Conservation (phyloP, 2,113 vertebrate genomes). For the Pluvianellus socialis region DNA sequence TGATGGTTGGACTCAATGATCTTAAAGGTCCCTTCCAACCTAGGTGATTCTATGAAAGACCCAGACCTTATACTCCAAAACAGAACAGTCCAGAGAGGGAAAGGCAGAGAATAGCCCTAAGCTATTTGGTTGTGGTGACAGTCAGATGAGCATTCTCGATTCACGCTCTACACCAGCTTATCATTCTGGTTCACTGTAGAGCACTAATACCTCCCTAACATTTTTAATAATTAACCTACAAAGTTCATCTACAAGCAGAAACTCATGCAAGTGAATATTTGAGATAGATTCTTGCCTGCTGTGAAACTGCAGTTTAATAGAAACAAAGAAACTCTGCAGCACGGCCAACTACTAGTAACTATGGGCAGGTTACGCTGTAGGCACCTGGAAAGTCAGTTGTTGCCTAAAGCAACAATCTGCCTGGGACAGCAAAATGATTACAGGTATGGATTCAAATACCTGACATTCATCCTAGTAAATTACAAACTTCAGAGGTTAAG, state of each 20-base stretch:
- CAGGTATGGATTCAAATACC: neutral
- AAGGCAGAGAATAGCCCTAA: neutral
- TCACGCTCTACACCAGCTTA: rapidly evolving
- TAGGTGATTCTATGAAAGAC: neutral
- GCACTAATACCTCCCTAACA: neutral
- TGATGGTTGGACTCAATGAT: too few relatives aligned
- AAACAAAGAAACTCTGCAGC: neutral
- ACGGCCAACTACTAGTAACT: neutral
- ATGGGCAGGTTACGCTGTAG: neutral
- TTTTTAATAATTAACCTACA: neutral
- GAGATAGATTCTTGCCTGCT: neutral
- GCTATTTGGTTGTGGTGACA: neutral
- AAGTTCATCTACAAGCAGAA: neutral
- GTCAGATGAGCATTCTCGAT: neutral
- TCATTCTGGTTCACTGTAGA: neutral
- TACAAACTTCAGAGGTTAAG: neutral
- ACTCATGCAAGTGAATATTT: neutral
- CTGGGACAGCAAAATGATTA: neutral
- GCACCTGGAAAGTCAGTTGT: neutral
- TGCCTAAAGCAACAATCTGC: neutral
- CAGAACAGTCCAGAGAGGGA: neutral
- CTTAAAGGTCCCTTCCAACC: too few relatives aligned
- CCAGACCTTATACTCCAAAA: neutral
- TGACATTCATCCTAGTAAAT: neutral
- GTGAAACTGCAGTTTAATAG: neutral